Conservation (phyloP, 2,113 vertebrate species). For the Podarcis muralis region DNA sequence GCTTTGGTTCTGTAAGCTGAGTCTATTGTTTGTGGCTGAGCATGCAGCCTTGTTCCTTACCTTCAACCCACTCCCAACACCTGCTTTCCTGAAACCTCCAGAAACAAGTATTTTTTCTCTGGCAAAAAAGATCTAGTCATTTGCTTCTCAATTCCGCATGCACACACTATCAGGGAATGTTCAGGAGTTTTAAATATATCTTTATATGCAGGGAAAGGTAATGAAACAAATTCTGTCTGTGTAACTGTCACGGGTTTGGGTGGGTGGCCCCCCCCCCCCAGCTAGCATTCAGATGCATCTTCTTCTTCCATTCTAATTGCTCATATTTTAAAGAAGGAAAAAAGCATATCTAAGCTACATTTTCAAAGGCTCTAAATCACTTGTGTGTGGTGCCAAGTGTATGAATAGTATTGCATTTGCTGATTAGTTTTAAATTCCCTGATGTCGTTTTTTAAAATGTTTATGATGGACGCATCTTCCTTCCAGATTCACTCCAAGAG, state of each 20-base stretch:
- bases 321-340: neutral
- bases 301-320: neutral
- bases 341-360: neutral
- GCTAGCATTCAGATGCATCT: neutral
- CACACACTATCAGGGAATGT: neutral
- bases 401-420: neutral
- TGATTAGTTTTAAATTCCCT: neutral
- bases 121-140: neutral
- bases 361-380: neutral
- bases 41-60: neutral
- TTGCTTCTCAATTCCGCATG: neutral
- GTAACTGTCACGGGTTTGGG: neutral
- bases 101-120: neutral
- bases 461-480: neutral
- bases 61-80: neutral
- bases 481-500: neutral
- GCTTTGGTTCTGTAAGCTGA: neutral
- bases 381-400: neutral
- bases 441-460: neutral
- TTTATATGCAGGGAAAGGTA: neutral
- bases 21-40: neutral
- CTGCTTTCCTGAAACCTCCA: neutral
- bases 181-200: neutral
- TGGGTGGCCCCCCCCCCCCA: neutral
- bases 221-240: neutral